A percentile compares a stretch with the other conserved stretches of the same genome.
Conservation (phyloP, 2,888 invertebrate genomes). For the Cephus spinipes region DNA sequence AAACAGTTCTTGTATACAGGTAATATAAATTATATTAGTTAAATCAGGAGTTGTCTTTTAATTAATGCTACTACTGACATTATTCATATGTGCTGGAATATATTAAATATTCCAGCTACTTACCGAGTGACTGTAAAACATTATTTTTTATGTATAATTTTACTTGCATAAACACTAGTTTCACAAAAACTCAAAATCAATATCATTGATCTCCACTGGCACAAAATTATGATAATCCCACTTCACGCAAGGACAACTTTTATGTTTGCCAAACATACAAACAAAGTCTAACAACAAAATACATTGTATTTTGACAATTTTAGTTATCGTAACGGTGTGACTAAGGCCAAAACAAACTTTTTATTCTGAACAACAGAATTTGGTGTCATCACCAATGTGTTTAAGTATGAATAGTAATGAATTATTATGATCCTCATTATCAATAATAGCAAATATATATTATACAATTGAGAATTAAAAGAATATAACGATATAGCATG, state of each 20-base stretch:
- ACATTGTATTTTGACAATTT: neutral
- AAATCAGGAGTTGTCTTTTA: neutral
- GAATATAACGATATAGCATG: neutral
- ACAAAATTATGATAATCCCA: slow-evolving; percentile 3
- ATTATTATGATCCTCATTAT: neutral
- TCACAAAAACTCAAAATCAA: slow-evolving; percentile 18
- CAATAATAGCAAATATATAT: neutral
- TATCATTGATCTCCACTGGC: slow-evolving; percentile 8
- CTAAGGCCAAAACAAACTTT: neutral
- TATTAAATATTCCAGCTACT: slow-evolving; percentile 36
- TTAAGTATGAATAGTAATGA: neutral
- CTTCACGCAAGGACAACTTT: neutral
- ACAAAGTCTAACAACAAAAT: neutral
- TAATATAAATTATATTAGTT: neutral
- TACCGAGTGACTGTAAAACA: slow-evolving; percentile 33
- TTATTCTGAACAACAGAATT: neutral
- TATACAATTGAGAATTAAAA: neutral
- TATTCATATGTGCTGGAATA: slow-evolving; percentile 27
- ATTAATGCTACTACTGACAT: slow-evolving; percentile 12
- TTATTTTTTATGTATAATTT: slow-evolving; percentile 23
- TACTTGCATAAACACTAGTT: slow-evolving; percentile 21
- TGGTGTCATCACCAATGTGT: neutral
- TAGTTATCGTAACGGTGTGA: neutral
- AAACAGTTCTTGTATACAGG: neutral
- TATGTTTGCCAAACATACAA: neutral